Conservation (phyloP, 2,113 vertebrate genomes). For the Hiodon tergisus region DNA sequence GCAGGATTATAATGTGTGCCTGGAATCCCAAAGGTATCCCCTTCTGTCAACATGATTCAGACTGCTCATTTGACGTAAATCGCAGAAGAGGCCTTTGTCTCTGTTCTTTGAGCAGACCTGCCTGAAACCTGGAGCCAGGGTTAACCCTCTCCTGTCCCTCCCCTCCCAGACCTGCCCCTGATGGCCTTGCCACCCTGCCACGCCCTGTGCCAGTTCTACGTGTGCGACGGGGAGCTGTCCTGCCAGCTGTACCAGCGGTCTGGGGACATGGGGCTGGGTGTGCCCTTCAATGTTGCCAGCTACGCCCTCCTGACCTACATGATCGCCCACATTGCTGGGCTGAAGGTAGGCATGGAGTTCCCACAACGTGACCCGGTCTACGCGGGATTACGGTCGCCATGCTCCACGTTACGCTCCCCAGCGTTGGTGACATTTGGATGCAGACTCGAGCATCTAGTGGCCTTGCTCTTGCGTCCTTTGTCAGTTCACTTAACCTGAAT, state of each 20-base stretch:
- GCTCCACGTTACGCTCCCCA: no score
- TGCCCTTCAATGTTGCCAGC: conserved; percentile 97
- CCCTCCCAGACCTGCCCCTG: conserved; percentile 71
- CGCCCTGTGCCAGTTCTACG: conserved; percentile 92
- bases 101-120: no score
- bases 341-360: conserved; percentile 64
- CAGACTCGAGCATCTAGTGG: no score
- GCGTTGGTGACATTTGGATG: no score
- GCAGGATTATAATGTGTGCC: conserved; percentile 92
- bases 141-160: not conserved
- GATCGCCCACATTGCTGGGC: conserved; percentile 89
- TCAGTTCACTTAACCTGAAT: no score
- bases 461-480: no score
- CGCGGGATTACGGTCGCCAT: no score
- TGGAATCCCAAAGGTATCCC: conserved; percentile 86
- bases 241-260: conserved; percentile 96
- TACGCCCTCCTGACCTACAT: conserved; percentile 92
- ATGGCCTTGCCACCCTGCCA: conserved; percentile 96
- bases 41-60: not conserved
- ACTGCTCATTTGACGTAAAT: not conserved
- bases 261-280: conserved; percentile 91
- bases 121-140: no score
- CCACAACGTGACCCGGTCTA: no score
- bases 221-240: conserved; percentile 82
- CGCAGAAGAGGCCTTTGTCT: not conserved